Base-by-base conservation (phyloP, 1,140 invertebrate genomes). In the Drosophila nigrodunni region DNA sequence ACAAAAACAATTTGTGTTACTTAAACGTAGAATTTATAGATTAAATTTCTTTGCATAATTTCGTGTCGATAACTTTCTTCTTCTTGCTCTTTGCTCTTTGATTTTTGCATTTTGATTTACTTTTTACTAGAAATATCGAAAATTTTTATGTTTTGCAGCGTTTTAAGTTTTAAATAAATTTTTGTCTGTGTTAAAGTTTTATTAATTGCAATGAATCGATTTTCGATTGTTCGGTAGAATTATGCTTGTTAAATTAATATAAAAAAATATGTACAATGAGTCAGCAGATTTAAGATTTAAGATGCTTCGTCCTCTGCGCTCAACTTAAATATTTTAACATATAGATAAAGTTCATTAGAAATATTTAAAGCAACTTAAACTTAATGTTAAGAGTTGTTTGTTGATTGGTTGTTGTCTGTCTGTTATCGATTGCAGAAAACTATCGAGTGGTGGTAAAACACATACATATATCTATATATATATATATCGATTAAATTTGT, bases 301-400 rank as follows among this genome's bases (percentile, higher is more conserved):
- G 39, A 34, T 43, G 21, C 64, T 55, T 58, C 44, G 55, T 74
- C 44, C 21, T 44, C 62, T 58, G 30, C 58, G 7, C 55, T 60
- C 57, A 75, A 78, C 72, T 74, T 75, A 75, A 78, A 54, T 66
- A 66, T 55, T 59, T 30, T 70, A 78, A 71, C 55, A 58, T 78
- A 30, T 30, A 30, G 25, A 30, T 30, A 30, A 30, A 76, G 46
- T 66, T 66, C 21, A 43, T 77, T 77, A 69, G 69, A 76, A 76
- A 46, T 78, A 79, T 72, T 79, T 79, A 79, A 79, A 79, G 77
- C 77, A 79, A 79, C 62, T 77, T 79, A 73, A 73, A 52, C 68
- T 73, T 77, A 79, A 61, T 60, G 77, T 77, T 79, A 64, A 64
- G 74, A 67, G 68, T 66, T 57, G 60, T 74, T 68, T 47, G 39